phyloP scores from a whole-genome alignment of 2,797 vertebrate species.

The Micromesistius poutassou region DNA sequence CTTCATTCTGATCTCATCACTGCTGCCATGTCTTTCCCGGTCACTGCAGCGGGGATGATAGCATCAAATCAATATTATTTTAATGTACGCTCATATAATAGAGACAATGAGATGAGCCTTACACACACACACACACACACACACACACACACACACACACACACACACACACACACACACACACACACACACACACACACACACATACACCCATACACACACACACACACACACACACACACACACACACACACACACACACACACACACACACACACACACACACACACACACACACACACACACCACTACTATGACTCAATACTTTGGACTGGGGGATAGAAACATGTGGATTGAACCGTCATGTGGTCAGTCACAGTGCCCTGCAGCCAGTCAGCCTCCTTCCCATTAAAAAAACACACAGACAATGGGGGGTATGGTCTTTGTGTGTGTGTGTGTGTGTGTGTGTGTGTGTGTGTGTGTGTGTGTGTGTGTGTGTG shows the following conservation, averaged over 20 bases:
- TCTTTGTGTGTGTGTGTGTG: background rate
- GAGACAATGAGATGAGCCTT: slow-evolving; percentile 4
- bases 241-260: background rate
- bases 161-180: background rate
- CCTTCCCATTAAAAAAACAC: slow-evolving; percentile 46
- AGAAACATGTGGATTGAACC: slow-evolving; percentile 37
- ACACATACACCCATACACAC: background rate
- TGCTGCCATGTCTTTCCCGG: background rate
- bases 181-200: background rate
- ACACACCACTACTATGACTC: background rate
- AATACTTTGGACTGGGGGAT: background rate
- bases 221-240: background rate
- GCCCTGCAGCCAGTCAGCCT: slow-evolving; percentile 33
- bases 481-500: background rate
- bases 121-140: background rate
- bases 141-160: background rate
- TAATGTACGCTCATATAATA: slow-evolving; percentile 47
- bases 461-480: no score
- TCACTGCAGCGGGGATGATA: background rate
- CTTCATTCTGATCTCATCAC: slow-evolving; percentile 47
- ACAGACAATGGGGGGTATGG: background rate
- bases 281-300: background rate
- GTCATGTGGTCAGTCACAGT: slow-evolving; percentile 31
- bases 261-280: slow-evolving; percentile 7
- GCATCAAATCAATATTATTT: slow-evolving; percentile 39